Evolutionary conservation across 2,888 invertebrate genomes (phyloP).

Genomic region (Nymphalis c-album): DNA sequence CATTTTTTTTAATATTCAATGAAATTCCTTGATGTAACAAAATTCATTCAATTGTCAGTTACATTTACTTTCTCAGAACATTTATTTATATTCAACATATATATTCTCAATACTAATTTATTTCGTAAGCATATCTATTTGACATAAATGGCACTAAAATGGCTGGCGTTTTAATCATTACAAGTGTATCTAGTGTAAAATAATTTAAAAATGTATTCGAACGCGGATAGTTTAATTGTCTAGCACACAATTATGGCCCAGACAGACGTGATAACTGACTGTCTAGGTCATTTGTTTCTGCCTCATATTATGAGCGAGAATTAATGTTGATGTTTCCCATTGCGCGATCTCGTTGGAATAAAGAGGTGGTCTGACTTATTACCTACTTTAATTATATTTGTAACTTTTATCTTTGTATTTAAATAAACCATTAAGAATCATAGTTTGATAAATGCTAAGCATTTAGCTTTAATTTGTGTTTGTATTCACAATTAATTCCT

Average conservation of each 20-base stretch:
- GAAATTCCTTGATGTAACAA: no score
- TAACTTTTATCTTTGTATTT: neutral
- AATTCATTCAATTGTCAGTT: no score
- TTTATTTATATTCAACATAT: no score
- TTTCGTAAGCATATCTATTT: no score
- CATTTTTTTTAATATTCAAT: no score
- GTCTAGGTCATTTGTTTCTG: conserved; percentile 69
- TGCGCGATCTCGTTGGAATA: conserved; percentile 22
- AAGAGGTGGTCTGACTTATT: neutral
- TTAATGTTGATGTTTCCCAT: conserved; percentile 44
- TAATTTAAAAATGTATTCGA: conserved; percentile 35
- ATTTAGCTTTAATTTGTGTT: conserved; percentile 1
- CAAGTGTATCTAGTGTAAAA: neutral
- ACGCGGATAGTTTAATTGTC: conserved; percentile 66
- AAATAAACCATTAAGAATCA: neutral
- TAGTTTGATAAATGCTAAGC: neutral
- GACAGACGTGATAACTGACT: conserved; percentile 65
- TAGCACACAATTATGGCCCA: conserved; percentile 69
- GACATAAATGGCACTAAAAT: no score
- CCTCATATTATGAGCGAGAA: conserved; percentile 50
- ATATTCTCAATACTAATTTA: no score
- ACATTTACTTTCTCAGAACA: no score
- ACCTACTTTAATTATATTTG: neutral
- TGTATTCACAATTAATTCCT: neutral
- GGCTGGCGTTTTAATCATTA: no score